phyloP scores from a whole-genome alignment of 2,888 invertebrate species.

The Rotaria sp. region DNA sequence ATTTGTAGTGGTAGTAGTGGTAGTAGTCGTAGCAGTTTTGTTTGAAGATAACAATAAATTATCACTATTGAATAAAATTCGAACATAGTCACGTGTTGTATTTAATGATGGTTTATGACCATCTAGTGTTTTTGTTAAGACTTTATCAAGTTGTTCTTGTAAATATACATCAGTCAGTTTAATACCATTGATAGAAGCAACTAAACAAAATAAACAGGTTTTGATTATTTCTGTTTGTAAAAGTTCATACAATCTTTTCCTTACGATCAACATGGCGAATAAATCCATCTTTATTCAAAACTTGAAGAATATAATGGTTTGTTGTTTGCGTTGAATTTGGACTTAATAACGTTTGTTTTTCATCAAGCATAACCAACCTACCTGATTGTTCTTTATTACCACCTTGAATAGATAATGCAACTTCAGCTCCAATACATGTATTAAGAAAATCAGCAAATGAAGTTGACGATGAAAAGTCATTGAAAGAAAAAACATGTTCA shows the following conservation, averaged over 20 bases:
- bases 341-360: background rate
- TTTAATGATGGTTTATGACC: background rate
- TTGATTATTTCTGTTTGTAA: too few relatives aligned
- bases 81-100: background rate
- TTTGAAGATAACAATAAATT: background rate
- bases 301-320: background rate
- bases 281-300: background rate
- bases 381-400: background rate
- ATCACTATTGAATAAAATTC: background rate
- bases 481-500: background rate
- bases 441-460: background rate
- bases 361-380: background rate
- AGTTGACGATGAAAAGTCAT: background rate
- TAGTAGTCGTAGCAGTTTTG: too few relatives aligned
- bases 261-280: background rate
- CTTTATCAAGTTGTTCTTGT: constrained; percentile 4
- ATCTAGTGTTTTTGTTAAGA: background rate
- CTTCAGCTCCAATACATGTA: background rate
- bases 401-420: background rate
- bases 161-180: background rate
- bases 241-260: background rate
- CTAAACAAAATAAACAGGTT: background rate
- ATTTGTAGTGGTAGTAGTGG: background rate
- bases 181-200: background rate
- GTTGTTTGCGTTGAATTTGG: background rate